Evolutionary conservation across 2,797 vertebrate genomes (phyloP).

Genomic region (Trachurus trachurus): DNA sequence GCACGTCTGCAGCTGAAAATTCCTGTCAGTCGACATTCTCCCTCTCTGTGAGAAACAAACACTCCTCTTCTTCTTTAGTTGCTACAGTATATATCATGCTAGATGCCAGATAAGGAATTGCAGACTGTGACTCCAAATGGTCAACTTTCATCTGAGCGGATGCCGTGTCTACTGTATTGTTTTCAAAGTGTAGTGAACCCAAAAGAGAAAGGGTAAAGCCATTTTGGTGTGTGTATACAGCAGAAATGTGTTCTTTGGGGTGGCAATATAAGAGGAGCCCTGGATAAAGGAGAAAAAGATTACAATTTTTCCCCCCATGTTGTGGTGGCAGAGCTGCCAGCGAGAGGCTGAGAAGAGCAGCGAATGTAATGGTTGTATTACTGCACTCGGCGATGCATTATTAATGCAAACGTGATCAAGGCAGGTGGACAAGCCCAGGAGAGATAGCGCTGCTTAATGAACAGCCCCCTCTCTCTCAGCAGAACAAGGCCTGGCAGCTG

Average conservation of each 20-base stretch:
- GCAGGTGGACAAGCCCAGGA: constrained; percentile 89
- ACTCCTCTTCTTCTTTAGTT: constrained; percentile 62
- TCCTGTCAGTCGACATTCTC: constrained; percentile 64
- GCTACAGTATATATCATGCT: constrained; percentile 39
- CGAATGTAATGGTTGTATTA: constrained; percentile 88
- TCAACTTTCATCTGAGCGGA: constrained; percentile 82
- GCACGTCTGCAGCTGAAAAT: constrained; percentile 69
- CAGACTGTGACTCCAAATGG: constrained; percentile 80
- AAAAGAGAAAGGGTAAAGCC: constrained; percentile 83
- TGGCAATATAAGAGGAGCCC: constrained; percentile 77
- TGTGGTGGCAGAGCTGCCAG: constrained; percentile 76
- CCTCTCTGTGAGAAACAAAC: constrained; percentile 73
- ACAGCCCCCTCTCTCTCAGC: constrained; percentile 78
- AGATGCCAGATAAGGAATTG: constrained; percentile 68
- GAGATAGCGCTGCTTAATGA: constrained; percentile 88
- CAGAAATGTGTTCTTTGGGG: constrained; percentile 81
- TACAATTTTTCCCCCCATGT: constrained; percentile 75
- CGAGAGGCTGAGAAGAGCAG: constrained; percentile 76
- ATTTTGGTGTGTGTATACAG: constrained; percentile 77
- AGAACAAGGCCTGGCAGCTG: constrained; percentile 88
- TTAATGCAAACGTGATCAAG: constrained; percentile 90
- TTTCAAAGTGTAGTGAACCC: constrained; percentile 86
- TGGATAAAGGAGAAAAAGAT: constrained; percentile 84
- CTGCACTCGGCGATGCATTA: constrained; percentile 88
- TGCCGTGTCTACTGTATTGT: constrained; percentile 75